Conservation (phyloP, 37 sponge, comb jelly and placozoan genomes). For the Petrosia ficiformis region DNA sequence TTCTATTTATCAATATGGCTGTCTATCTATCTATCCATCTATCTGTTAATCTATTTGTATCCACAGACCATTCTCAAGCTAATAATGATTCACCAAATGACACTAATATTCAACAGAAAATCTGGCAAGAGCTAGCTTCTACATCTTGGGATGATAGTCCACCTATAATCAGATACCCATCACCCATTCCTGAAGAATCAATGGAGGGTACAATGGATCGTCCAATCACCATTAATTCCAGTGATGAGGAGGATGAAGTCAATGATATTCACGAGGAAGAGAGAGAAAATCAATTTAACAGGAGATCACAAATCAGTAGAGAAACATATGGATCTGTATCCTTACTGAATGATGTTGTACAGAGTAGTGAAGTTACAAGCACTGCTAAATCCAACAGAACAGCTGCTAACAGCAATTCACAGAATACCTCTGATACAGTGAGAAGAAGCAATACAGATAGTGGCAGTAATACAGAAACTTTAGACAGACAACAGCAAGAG, state of each 20-base stretch:
- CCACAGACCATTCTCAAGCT: not conserved
- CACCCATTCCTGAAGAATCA: not conserved
- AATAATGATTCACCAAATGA: not conserved
- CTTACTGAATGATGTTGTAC: not conserved
- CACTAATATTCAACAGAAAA: conserved; percentile 13
- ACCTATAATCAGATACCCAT: not conserved
- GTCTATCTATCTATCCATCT: too few species aligned
- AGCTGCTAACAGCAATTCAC: not conserved
- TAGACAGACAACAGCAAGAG: too few species aligned
- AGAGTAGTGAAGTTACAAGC: not conserved
- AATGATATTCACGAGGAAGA: not conserved
- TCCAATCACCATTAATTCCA: not conserved
- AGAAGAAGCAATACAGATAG: not conserved
- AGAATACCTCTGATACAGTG: not conserved
- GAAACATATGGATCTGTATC: too few species aligned
- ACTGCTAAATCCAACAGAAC: not conserved
- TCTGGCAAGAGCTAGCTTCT: conserved; percentile 33
- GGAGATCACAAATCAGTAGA: not conserved
- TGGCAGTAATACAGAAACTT: not conserved
- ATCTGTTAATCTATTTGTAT: too few species aligned
- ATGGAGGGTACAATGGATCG: not conserved
- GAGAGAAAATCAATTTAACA: not conserved
- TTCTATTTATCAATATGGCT: too few species aligned
- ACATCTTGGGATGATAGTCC: conserved; percentile 38
- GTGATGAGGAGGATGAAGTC: not conserved